Evolutionary conservation across 2,113 vertebrate species (phyloP), one percentile per base, ranked within the genome.

Genomic region (Copsychus sechellarum): DNA sequence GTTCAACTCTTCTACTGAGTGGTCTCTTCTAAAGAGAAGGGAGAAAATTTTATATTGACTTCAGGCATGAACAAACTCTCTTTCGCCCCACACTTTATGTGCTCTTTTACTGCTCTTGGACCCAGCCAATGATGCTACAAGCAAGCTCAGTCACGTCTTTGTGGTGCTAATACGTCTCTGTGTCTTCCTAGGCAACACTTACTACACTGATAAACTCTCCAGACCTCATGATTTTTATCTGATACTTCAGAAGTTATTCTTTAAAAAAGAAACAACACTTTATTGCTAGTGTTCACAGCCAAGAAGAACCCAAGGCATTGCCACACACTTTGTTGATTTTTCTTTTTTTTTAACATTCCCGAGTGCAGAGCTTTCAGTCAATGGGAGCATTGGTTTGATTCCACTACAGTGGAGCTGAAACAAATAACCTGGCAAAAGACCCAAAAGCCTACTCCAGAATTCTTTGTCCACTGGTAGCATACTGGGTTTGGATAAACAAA

Each of bases 131-230:
- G 22, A 38, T 36, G 12, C 12, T 48, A 14, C 28, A 6, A 64
- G 31, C n/a, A 93, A 76, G 65, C 6, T 3, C 18, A 54, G 25
- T 45, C 40, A 54, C 0, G 0, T 36, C n/a, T 85, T 3, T 0
- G 0, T 51, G 47, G 71, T 33, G 33, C 6, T 69, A 29, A 48
- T 21, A 5, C 23, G 8, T 43, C 14, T 70, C 38, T 58, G 3
- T 45, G n/a, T 57, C n/a, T 80, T 87, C 50, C 50, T 40, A 31
- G 40, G 4, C 53, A 81, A 21, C 12, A 50, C 2, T 61, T 45
- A 11, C 38, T 50, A 56, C 2, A 3, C 11, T 40, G 43, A 80
- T 61, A 64, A 93, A 61, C 31, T 28, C 20, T 69, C n/a, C 45
- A 73, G 36, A 53, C 36, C 14, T 61, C 11, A 2, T 45, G 9